These are phyloP conservation scores for Drosophila kanekoi DNA, from an alignment of 2,888 invertebrate species.

Conservation along the genomic window DNA sequence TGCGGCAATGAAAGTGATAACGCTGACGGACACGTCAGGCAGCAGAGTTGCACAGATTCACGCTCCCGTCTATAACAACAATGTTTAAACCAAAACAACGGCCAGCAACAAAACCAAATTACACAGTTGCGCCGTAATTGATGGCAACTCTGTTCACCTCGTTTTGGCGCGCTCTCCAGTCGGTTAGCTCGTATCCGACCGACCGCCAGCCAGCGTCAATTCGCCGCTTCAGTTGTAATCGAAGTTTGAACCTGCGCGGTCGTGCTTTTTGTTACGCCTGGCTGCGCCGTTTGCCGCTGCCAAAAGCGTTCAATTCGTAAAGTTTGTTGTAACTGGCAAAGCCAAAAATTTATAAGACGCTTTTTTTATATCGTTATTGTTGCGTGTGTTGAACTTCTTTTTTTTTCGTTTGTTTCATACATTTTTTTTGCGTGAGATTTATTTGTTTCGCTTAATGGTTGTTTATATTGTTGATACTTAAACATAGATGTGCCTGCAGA, in stretches of 20 bases:
- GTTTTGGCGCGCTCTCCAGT: slow-evolving; percentile 57
- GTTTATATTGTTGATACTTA: neutral
- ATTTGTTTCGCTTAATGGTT: neutral
- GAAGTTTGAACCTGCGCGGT: slow-evolving; percentile 65
- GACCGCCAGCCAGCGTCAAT: slow-evolving; percentile 36
- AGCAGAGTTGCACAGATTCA: slow-evolving; percentile 35
- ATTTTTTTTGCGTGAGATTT: slow-evolving; percentile 6
- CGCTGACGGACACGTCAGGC: slow-evolving; percentile 25
- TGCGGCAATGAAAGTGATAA: slow-evolving; percentile 21
- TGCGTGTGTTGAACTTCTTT: slow-evolving; percentile 4
- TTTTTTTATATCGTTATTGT: slow-evolving; percentile 9
- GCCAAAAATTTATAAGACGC: slow-evolving; percentile 17
- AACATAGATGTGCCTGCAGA: slow-evolving; percentile 3
- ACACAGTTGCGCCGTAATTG: slow-evolving; percentile 21
- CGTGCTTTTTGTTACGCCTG: slow-evolving; percentile 29
- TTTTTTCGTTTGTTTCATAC: slow-evolving; percentile 5
- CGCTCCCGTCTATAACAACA: neutral
- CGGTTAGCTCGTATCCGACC: slow-evolving; percentile 14
- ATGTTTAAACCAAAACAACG: slow-evolving; percentile 3
- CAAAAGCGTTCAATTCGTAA: slow-evolving; percentile 21
- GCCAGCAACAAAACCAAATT: slow-evolving; percentile 4
- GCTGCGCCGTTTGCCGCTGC: slow-evolving; percentile 13
- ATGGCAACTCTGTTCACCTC: slow-evolving; percentile 50
- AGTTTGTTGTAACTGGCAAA: slow-evolving; percentile 13
- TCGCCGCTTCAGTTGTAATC: slow-evolving; percentile 72